phyloP scores from a whole-genome alignment of 2,888 invertebrate species.

The Rhyacophila evoluta region DNA sequence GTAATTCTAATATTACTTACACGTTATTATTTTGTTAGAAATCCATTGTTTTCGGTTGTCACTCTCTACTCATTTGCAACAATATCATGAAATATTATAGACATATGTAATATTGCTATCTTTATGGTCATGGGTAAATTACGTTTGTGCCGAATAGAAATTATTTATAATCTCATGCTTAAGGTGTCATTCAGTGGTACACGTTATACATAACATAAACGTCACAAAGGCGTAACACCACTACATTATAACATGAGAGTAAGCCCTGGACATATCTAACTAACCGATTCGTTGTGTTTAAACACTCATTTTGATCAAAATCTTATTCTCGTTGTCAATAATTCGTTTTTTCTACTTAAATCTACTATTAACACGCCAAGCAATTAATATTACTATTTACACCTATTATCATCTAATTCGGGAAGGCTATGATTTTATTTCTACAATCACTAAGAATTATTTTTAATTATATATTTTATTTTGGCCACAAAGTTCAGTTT shows the following conservation, averaged over 20 bases:
- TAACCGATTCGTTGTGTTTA: background rate
- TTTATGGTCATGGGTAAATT: background rate
- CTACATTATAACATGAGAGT: too few relatives aligned
- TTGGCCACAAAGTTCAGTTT: conserved; percentile 70
- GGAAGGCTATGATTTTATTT: conserved; percentile 53
- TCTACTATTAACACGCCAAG: conserved; percentile 46
- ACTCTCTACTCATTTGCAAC: too few relatives aligned
- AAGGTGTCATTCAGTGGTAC: too few relatives aligned
- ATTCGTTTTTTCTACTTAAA: conserved; percentile 42
- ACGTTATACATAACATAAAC: too few relatives aligned
- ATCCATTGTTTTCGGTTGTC: background rate
- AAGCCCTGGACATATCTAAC: background rate
- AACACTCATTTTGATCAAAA: conserved; percentile 9
- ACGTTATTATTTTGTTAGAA: background rate
- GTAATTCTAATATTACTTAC: background rate
- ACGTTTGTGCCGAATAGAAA: background rate
- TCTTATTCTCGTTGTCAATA: conserved; percentile 25
- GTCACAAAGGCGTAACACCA: too few relatives aligned
- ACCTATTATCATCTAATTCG: conserved; percentile 36
- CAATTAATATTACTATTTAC: conserved; percentile 49
- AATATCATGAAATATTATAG: background rate
- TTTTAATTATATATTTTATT: conserved; percentile 62
- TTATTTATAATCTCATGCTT: too few relatives aligned
- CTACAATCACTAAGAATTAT: conserved; percentile 40
- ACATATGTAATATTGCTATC: background rate